Conservation (phyloP, 2,113 vertebrate species). For the Pelusios castaneus region DNA sequence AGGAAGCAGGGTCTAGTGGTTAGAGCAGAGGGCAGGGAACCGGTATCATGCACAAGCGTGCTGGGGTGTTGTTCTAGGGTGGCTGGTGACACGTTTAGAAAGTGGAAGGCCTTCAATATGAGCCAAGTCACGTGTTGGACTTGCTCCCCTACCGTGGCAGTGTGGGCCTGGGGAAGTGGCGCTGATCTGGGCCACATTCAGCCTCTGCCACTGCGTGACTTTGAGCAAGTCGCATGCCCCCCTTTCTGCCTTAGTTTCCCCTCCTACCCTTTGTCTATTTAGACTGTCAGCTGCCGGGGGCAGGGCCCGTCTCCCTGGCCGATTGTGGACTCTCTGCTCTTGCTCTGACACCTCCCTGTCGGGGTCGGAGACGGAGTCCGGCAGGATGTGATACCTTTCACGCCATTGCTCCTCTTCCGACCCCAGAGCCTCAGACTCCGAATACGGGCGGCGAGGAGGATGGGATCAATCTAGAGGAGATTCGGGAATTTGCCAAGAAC, state of each 20-base stretch:
- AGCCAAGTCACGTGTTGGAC: background rate
- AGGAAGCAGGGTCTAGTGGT: background rate
- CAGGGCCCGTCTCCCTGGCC: background rate
- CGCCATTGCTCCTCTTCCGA: accelerated
- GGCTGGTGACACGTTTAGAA: background rate
- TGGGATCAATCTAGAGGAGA: slow-evolving; percentile 95
- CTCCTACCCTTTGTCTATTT: background rate
- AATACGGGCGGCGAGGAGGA: slow-evolving; percentile 81
- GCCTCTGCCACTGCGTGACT: background rate
- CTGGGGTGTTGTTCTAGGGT: background rate
- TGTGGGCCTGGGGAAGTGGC: background rate
- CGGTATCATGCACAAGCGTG: background rate
- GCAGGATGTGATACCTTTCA: background rate
- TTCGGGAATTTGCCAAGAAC: slow-evolving; percentile 97
- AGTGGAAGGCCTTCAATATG: too few relatives aligned
- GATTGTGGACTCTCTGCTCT: background rate
- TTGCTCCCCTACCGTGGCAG: background rate
- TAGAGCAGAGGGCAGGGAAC: background rate
- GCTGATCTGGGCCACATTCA: background rate
- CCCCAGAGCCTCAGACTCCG: slow-evolving; percentile 84
- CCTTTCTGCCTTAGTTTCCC: background rate
- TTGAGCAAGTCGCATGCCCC: background rate
- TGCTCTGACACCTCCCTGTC: background rate
- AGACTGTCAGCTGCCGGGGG: background rate
- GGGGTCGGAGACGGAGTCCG: background rate